phyloP scores from a whole-genome alignment of 2,888 invertebrate species.

The Calliphora vomitoria region DNA sequence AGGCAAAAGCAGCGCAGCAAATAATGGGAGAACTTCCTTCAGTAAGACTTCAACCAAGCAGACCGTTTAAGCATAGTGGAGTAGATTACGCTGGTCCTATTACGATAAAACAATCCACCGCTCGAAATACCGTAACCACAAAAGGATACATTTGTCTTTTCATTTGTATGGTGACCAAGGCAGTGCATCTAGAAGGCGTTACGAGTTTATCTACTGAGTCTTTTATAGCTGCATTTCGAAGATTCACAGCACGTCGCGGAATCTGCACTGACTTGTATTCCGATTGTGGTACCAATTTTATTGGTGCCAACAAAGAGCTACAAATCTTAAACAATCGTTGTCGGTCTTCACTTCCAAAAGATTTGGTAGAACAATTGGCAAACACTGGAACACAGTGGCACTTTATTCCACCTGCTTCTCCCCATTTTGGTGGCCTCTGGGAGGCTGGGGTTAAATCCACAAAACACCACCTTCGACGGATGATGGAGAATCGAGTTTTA shows the following conservation, averaged over 20 bases:
- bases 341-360: conserved; percentile 1
- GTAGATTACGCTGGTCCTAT: conserved; percentile 66
- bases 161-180: conserved; percentile 46
- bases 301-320: conserved; percentile 56
- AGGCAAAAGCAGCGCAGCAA: conserved; percentile 31
- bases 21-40: conserved; percentile 63
- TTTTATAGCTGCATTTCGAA: conserved; percentile 18
- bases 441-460: conserved; percentile 43
- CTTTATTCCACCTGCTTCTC: conserved; percentile 49
- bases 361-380: not conserved
- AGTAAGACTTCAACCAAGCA: not conserved
- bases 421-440: conserved; percentile 55
- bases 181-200: conserved; percentile 42
- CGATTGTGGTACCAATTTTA: conserved; percentile 66
- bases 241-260: conserved; percentile 39
- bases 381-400: conserved; percentile 39
- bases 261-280: conserved; percentile 51
- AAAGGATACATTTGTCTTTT: conserved; percentile 55
- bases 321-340: conserved; percentile 22
- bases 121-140: conserved; percentile 18
- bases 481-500: not conserved
- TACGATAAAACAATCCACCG: conserved; percentile 43
- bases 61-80: conserved; percentile 39
- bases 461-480: conserved; percentile 43
- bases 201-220: conserved; percentile 35